Conservation (phyloP, 2,113 vertebrate genomes). For the Gobio gobio region DNA sequence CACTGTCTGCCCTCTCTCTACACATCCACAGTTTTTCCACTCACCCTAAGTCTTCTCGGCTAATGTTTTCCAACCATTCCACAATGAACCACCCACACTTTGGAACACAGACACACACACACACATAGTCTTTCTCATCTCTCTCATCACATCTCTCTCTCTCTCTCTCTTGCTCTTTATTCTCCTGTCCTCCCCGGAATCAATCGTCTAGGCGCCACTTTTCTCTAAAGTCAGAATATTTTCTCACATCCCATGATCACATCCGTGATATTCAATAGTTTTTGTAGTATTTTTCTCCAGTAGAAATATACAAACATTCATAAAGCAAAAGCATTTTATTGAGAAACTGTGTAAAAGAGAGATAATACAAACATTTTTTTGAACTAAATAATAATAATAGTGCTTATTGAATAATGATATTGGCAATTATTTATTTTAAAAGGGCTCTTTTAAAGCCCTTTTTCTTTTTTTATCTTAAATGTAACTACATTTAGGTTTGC, state of each 20-base stretch:
- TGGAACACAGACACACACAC: background rate
- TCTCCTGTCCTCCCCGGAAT: background rate
- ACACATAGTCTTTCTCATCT: background rate
- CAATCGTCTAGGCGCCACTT: background rate
- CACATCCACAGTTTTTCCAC: slow-evolving; percentile 36
- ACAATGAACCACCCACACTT: slow-evolving; percentile 24
- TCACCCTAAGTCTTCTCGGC: background rate
- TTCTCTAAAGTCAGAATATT: background rate
- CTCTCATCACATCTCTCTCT: background rate
- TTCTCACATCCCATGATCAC: background rate
- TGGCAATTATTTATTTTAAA: no score
- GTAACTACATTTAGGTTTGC: background rate
- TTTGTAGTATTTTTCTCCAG: background rate
- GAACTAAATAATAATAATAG: no score
- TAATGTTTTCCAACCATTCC: slow-evolving; percentile 43
- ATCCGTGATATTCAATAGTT: background rate
- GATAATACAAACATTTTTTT: background rate
- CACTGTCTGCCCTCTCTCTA: slow-evolving; percentile 29
- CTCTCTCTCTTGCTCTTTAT: background rate
- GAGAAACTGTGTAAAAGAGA: background rate
- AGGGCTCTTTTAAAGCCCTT: no score
- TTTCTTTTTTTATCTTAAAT: background rate
- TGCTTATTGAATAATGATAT: background rate
- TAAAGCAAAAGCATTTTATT: background rate
- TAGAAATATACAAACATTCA: background rate